These are phyloP conservation scores for Discoglossus pictus DNA, from an alignment of 2,797 vertebrate species.

Conservation along the genomic window DNA sequence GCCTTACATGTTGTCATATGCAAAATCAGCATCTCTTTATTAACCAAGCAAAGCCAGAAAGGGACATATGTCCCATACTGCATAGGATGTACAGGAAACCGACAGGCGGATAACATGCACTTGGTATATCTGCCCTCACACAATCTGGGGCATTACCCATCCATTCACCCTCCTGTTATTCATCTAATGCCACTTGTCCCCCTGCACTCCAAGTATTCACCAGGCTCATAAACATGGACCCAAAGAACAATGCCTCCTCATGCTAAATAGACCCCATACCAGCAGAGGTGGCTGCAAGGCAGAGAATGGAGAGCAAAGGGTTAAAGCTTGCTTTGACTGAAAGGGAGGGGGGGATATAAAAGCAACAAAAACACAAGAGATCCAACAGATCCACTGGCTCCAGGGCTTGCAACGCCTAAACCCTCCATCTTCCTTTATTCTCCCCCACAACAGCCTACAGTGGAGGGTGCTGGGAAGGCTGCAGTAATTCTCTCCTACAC, in stretches of 20 bases:
- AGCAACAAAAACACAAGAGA: constrained; percentile 35
- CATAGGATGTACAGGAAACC: no score
- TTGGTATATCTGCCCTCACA: no score
- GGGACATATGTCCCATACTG: no score
- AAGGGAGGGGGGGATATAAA: constrained; percentile 8
- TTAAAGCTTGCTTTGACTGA: constrained; percentile 28
- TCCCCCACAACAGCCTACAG: constrained; percentile 34
- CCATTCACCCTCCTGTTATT: no score
- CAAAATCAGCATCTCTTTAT: neutral
- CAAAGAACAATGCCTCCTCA: neutral
- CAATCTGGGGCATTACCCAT: no score
- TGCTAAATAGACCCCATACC: neutral
- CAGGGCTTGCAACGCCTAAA: constrained; percentile 34
- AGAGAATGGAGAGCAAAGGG: constrained; percentile 7
- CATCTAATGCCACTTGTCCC: no score
- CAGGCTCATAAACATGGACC: neutral
- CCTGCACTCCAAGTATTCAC: no score
- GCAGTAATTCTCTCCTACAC: constrained; percentile 44
- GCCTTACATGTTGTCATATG: neutral
- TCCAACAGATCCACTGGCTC: constrained; percentile 29
- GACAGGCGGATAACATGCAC: no score
- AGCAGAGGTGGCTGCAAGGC: neutral
- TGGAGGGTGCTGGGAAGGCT: constrained; percentile 46
- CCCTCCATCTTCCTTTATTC: constrained; percentile 47
- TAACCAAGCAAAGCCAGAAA: neutral